phyloP scores from a whole-genome alignment of 1,140 invertebrate genomes.

The Lordiphosa clarofinis region DNA sequence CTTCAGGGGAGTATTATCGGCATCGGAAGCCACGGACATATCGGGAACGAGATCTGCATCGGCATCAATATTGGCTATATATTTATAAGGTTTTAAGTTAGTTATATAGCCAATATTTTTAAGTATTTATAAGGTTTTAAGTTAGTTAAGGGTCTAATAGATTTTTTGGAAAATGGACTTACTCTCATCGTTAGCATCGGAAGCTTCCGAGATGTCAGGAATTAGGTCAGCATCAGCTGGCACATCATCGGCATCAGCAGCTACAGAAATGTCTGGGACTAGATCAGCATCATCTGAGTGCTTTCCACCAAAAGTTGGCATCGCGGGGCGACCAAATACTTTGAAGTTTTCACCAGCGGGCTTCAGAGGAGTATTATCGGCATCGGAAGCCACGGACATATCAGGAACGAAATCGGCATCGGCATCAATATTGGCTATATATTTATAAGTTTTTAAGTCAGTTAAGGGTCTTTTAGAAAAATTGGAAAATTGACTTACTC shows the following conservation, averaged over 20 bases:
- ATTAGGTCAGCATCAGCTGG: constrained; percentile 1
- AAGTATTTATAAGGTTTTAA: neutral
- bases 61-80: neutral
- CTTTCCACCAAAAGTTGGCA: neutral
- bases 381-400: constrained; percentile 22
- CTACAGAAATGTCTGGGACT: constrained; percentile 8
- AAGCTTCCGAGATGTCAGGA: neutral
- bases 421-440: neutral
- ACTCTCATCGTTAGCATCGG: constrained; percentile 8
- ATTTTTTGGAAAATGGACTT: constrained; percentile 4
- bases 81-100: neutral
- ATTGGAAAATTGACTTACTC: constrained; percentile 8
- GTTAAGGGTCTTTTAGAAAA: too few relatives aligned
- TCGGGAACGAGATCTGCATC: constrained; percentile 20
- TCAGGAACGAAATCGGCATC: constrained; percentile 18
- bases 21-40: constrained; percentile 22
- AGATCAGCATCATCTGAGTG: neutral
- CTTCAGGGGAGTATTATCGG: constrained; percentile 6
- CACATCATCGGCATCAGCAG: constrained; percentile 6
- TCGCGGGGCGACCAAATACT: neutral
- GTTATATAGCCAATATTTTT: too few relatives aligned
- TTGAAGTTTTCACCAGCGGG: too few relatives aligned
- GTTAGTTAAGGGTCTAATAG: too few relatives aligned
- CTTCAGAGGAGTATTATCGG: constrained; percentile 6
- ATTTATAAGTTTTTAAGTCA: neutral